A percentile compares a stretch with the other conserved stretches of the same genome.
phyloP scores from a whole-genome alignment of 1,140 invertebrate genomes.

The Papilio aristodemus region DNA sequence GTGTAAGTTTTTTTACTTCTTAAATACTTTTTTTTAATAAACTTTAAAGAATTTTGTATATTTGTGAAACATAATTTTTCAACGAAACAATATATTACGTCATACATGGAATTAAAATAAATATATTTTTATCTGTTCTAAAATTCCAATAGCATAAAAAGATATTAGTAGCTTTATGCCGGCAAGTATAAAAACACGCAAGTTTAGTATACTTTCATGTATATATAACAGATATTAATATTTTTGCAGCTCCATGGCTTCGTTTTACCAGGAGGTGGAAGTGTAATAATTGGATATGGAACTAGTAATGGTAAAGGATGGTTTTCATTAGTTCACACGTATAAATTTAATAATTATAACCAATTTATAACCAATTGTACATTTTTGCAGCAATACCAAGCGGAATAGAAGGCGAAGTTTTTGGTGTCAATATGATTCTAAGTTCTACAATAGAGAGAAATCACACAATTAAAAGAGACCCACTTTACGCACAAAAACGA shows the following conservation, averaged over 20 bases:
- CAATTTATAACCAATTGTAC: slow-evolving; percentile 8
- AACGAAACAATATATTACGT: too few relatives aligned
- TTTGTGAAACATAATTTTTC: too few relatives aligned
- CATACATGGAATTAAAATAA: too few relatives aligned
- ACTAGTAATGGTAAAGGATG: slow-evolving; percentile 81
- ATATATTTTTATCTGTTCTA: too few relatives aligned
- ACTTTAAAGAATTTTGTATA: background rate
- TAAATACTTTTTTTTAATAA: background rate
- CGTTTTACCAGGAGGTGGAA: slow-evolving; percentile 81
- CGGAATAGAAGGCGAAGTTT: slow-evolving; percentile 84
- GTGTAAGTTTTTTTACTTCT: slow-evolving; percentile 68
- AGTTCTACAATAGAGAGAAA: slow-evolving; percentile 80
- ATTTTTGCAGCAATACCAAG: slow-evolving; percentile 78
- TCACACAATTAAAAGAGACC: slow-evolving; percentile 57
- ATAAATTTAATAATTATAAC: slow-evolving; percentile 15
- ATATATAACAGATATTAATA: too few relatives aligned
- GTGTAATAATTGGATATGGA: slow-evolving; percentile 85
- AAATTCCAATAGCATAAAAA: too few relatives aligned
- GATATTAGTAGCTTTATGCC: too few relatives aligned
- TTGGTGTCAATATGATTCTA: slow-evolving; percentile 84
- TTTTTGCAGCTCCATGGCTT: slow-evolving; percentile 77
- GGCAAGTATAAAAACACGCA: too few relatives aligned
- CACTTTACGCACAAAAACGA: slow-evolving; percentile 51
- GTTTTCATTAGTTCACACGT: slow-evolving; percentile 34
- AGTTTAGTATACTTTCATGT: too few relatives aligned